These are phyloP conservation scores for Seriola rivoliana DNA, from an alignment of 2,113 vertebrate species.

Conservation along the genomic window DNA sequence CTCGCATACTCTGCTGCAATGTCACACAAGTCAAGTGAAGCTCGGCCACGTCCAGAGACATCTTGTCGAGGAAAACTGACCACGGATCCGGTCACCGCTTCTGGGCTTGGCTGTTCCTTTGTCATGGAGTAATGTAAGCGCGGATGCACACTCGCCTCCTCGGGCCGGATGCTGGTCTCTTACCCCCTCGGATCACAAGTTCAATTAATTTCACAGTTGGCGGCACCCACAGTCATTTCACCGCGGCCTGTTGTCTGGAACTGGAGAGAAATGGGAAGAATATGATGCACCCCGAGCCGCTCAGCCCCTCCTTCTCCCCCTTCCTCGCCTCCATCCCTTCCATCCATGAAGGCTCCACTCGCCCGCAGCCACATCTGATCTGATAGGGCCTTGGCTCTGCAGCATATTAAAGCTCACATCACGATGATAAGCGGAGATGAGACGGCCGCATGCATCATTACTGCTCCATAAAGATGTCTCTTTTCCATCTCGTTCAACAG, in stretches of 20 bases:
- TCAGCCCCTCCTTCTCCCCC: constrained; percentile 8
- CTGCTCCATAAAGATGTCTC: constrained; percentile 40
- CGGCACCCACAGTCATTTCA: constrained; percentile 59
- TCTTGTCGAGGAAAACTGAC: constrained; percentile 64
- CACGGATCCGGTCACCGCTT: constrained; percentile 45
- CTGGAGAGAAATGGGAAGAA: constrained; percentile 55
- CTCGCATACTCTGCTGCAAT: constrained; percentile 45
- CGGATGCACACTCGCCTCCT: constrained; percentile 51
- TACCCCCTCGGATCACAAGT: constrained; percentile 75
- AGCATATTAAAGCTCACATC: constrained; percentile 60
- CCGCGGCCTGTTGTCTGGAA: constrained; percentile 61
- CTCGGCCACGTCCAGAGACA: constrained; percentile 54
- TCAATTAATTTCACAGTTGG: constrained; percentile 87
- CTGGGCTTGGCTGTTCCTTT: constrained; percentile 56
- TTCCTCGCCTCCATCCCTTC: constrained; percentile 14
- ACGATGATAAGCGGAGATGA: constrained; percentile 46
- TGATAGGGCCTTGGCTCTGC: constrained; percentile 45
- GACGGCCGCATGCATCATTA: constrained; percentile 60
- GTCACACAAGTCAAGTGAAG: constrained; percentile 54
- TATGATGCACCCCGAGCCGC: constrained; percentile 30
- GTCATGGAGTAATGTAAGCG: constrained; percentile 50
- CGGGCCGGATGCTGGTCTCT: constrained; percentile 63
- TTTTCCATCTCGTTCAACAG: constrained; percentile 22
- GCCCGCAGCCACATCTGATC: constrained; percentile 65
- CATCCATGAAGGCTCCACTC: constrained; percentile 51